These are phyloP conservation scores for Athripsodes cinereus DNA, from an alignment of 2,888 invertebrate genomes.

Conservation along the genomic window DNA sequence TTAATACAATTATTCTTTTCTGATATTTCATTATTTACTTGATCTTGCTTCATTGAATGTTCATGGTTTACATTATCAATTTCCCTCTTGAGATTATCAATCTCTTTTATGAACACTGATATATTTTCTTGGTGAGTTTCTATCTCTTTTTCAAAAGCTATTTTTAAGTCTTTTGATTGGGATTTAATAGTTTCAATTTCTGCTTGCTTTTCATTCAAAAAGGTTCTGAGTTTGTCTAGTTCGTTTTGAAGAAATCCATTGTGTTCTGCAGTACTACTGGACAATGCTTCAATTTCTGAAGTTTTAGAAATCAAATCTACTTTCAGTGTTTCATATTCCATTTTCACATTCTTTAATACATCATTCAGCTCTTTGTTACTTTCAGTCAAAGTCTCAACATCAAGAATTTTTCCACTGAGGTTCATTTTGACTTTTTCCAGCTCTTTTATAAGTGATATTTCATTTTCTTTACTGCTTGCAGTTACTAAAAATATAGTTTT, in stretches of 20 bases:
- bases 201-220: constrained; percentile 39
- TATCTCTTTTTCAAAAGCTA: constrained; percentile 19
- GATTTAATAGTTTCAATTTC: constrained; percentile 41
- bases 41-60: constrained; percentile 15
- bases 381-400: constrained; percentile 48
- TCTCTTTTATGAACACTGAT: constrained; percentile 25
- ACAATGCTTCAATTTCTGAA: constrained; percentile 45
- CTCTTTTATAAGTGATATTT: constrained; percentile 47
- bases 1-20: constrained; percentile 48
- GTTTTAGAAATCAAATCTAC: constrained; percentile 41
- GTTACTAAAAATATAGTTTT: constrained; percentile 39
- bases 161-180: constrained; percentile 38
- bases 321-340: constrained; percentile 40
- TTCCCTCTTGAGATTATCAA: constrained; percentile 29
- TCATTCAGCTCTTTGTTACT: constrained; percentile 41
- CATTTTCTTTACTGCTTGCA: constrained; percentile 46
- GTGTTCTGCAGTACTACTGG: constrained; percentile 42
- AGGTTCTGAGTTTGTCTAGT: constrained; percentile 41
- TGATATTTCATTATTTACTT: constrained; percentile 40
- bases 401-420: constrained; percentile 50
- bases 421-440: constrained; percentile 50
- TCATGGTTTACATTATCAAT: constrained; percentile 28
- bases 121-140: constrained; percentile 16
- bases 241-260: constrained; percentile 43
- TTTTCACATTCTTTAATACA: constrained; percentile 38